Evolutionary conservation across 1,140 invertebrate species (phyloP).

Genomic region (Notospermus geniculatus): DNA sequence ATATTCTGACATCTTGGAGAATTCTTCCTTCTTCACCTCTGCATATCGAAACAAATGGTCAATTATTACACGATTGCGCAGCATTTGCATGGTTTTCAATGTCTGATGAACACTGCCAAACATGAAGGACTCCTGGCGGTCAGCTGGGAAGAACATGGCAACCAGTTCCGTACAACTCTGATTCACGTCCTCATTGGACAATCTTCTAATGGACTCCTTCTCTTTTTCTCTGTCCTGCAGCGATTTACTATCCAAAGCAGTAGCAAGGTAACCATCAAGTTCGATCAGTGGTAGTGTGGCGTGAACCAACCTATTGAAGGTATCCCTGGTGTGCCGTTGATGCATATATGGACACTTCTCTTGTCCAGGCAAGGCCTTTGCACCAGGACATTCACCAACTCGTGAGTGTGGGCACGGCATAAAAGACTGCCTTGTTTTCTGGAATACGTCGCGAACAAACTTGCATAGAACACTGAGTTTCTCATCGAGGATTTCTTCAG

Average conservation of each 20-base stretch:
- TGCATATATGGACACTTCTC: constrained; percentile 24
- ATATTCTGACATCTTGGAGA: too few relatives aligned
- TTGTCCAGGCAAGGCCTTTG: not conserved
- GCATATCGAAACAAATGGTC: too few relatives aligned
- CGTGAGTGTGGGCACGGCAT: constrained; percentile 23
- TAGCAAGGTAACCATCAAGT: constrained; percentile 14
- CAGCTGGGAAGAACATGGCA: constrained; percentile 20
- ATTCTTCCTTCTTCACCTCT: too few relatives aligned
- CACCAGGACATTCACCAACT: constrained; percentile 2
- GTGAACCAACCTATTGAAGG: constrained; percentile 15
- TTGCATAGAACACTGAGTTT: constrained; percentile 22
- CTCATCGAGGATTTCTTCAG: constrained; percentile 15
- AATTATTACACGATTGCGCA: too few relatives aligned
- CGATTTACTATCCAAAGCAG: constrained; percentile 12
- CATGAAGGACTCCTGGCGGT: constrained; percentile 22
- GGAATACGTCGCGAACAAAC: constrained; percentile 7
- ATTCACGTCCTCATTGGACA: not conserved
- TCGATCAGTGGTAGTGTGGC: constrained; percentile 17
- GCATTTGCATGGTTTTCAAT: not conserved
- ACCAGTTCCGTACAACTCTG: not conserved
- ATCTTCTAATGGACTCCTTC: constrained; percentile 10
- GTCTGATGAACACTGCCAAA: not conserved
- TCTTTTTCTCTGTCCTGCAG: constrained; percentile 6
- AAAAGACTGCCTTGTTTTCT: constrained; percentile 8
- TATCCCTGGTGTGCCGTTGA: constrained; percentile 11